Evolutionary conservation across 2,888 invertebrate species (phyloP), one percentile per base, ranked within the genome.

Genomic region (Mesoligia furuncula): DNA sequence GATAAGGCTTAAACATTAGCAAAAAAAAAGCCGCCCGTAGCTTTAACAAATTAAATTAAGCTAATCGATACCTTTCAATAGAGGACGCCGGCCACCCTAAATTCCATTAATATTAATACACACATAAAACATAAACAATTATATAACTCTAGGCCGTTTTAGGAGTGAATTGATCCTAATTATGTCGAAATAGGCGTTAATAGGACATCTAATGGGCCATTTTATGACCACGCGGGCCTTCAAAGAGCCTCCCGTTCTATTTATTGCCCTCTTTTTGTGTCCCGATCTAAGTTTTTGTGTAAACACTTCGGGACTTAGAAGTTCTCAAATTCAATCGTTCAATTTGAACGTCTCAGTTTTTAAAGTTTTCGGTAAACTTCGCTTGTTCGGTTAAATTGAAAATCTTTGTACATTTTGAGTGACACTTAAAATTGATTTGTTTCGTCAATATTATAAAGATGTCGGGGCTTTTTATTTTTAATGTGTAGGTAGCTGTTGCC

Each of bases 101-200:
- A 77, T 79, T 83, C 88, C 85, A 89, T 90, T 88, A 91, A 91
- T 91, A 90, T 91, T 90, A 90, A 91, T 90, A 90, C 89, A 91
- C 90, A 90, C 89, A 93, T 93, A 92, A 92, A 93, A 93, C 90
- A 93, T 92, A 95, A 95, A 94, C 94, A 94, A 95, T 95, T 93
- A 95, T 93, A 94, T 91, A 94, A 94, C 91, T 92, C 90, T 80
- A 86, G 89, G 89, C 91, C 90, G 88, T 89, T 92, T 94, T 93
- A 90, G 90, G 89, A 92, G 93, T 91, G 94, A 93, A 95, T 95
- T 93, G 94, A 90, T 94, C 95, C 95, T 96, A 96, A 96, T 96
- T 95, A 95, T 96, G 96, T 95, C 95, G 95, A 95, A 96, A 96
- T 93, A 96, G 96, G 96, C 96, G 96, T 95, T 96, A 96, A 96